A percentile compares a stretch with the other conserved stretches of the same genome.
Conservation (phyloP, 1,140 invertebrate species). For the Heliconius hewitsoni region DNA sequence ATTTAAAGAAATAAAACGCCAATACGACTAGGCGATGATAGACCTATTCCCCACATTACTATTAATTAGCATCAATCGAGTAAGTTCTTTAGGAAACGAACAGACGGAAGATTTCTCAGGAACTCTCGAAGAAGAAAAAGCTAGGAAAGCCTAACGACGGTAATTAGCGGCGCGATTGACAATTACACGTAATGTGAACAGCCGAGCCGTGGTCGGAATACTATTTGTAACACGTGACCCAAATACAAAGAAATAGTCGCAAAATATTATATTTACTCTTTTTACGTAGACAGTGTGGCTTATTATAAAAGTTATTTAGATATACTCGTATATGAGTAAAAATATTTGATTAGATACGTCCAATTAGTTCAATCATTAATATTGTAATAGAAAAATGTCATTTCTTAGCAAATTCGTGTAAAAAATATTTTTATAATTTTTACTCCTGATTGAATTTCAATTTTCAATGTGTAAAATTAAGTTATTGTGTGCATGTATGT, state of each 20-base stretch:
- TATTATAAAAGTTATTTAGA: too few species aligned
- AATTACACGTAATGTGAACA: constrained; percentile 28
- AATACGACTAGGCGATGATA: not conserved
- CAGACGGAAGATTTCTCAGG: constrained; percentile 17
- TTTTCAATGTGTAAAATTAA: too few species aligned
- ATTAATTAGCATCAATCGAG: constrained; percentile 31
- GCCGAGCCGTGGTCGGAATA: not conserved
- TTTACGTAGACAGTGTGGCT: not conserved
- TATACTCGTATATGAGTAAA: too few species aligned
- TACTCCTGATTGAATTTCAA: too few species aligned
- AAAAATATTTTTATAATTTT: too few species aligned
- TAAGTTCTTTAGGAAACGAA: constrained; percentile 29
- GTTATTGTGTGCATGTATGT: too few species aligned
- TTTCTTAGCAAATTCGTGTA: too few species aligned
- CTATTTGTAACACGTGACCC: constrained; percentile 29
- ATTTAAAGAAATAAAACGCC: not conserved
- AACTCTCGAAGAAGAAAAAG: constrained; percentile 35
- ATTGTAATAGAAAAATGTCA: too few species aligned
- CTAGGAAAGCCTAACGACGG: constrained; percentile 23
- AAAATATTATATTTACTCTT: not conserved
- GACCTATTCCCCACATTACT: constrained; percentile 33
- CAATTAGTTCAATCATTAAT: too few species aligned
- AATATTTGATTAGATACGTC: too few species aligned
- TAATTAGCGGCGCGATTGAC: constrained; percentile 47
- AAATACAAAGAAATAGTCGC: constrained; percentile 20